Conservation (phyloP, 35 echinoderm and acorn worm species). For the Acanthaster planci region DNA sequence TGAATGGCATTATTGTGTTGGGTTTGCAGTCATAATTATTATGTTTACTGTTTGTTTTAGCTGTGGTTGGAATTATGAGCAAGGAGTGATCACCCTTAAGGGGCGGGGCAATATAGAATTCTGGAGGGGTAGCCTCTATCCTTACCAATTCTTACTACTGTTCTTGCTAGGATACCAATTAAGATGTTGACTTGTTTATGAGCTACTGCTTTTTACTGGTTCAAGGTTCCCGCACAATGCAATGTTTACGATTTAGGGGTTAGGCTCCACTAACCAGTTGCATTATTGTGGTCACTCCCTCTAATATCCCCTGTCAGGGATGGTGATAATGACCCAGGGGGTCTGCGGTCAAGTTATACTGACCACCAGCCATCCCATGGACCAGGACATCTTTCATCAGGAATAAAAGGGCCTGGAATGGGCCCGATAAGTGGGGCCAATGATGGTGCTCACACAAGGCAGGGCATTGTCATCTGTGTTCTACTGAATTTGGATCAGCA, state of each 20-base stretch:
- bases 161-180: no score
- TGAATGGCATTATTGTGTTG: no score
- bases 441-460: not conserved
- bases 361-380: not conserved
- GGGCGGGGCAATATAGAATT: no score
- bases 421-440: not conserved
- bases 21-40: no score
- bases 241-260: constrained; percentile 9
- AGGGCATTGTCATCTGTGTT: not conserved
- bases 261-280: constrained; percentile 8
- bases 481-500: constrained; percentile 18
- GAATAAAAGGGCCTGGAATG: not conserved
- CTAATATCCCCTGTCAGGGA: not conserved
- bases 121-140: no score
- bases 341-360: constrained; percentile 15
- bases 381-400: constrained; percentile 2
- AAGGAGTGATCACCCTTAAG: no score
- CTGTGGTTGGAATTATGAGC: no score
- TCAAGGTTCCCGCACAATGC: not conserved
- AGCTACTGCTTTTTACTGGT: no score
- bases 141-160: no score
- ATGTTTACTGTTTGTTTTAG: no score
- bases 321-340: not conserved
- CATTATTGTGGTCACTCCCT: not conserved
- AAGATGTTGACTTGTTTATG: no score